Evolutionary conservation across 2,113 vertebrate species (phyloP).

Genomic region (Tragelaphus scriptus): DNA sequence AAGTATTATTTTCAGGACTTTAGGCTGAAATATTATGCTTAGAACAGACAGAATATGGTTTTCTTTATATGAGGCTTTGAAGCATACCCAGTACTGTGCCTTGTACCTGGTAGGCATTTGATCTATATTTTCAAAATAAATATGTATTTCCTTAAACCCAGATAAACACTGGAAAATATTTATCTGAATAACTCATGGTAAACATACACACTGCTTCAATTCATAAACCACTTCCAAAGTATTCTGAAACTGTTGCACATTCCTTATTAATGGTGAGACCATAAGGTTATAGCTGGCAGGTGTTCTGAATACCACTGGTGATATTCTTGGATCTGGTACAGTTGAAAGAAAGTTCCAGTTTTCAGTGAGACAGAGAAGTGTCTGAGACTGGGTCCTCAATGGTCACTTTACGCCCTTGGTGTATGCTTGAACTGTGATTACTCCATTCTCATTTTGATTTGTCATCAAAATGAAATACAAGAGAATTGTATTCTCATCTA

Average conservation of each 20-base stretch:
- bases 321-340: not conserved
- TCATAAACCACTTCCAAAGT: not conserved
- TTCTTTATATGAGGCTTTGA: not conserved
- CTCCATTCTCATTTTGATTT: not conserved
- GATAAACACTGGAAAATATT: not conserved
- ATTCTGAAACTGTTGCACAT: not conserved
- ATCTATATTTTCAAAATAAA: not conserved
- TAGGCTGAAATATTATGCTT: not conserved
- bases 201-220: not conserved
- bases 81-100: not conserved
- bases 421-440: not conserved
- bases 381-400: not conserved
- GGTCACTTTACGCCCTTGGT: not conserved
- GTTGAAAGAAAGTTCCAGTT: not conserved
- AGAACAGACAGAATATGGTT: not conserved
- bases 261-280: not conserved
- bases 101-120: not conserved
- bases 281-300: not conserved
- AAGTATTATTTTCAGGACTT: not conserved
- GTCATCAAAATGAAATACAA: not conserved
- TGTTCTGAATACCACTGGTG: not conserved
- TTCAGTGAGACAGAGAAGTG: not conserved
- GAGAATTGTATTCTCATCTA: not conserved
- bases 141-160: not conserved
- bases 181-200: not conserved